These are phyloP conservation scores for Trinectes maculatus DNA, from an alignment of 2,113 vertebrate species.

Conservation along the genomic window DNA sequence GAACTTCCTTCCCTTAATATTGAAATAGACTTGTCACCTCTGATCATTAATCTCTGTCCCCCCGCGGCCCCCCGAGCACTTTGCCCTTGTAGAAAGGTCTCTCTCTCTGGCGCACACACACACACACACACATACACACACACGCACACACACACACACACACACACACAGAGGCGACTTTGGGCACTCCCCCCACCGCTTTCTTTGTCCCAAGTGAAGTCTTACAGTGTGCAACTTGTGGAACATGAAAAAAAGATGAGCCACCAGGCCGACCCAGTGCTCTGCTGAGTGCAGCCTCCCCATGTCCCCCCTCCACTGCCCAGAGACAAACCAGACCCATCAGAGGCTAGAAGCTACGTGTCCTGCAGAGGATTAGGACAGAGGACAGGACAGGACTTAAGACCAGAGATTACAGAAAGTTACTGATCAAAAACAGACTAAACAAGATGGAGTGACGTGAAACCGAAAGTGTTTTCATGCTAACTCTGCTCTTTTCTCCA, in stretches of 20 bases:
- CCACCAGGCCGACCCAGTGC: conserved; percentile 44
- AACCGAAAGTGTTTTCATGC: no score
- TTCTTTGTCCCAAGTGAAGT: conserved; percentile 18
- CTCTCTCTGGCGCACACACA: conserved; percentile 8
- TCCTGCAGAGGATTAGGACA: conserved; percentile 8
- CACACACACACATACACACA: not conserved
- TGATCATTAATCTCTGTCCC: conserved; percentile 73
- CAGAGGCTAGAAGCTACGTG: conserved; percentile 29
- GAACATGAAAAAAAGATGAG: conserved; percentile 70
- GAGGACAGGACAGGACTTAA: conserved; percentile 23
- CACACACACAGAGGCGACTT: not conserved
- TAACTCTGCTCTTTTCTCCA: no score
- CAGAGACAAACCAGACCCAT: conserved; percentile 40
- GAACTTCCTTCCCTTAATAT: conserved; percentile 48
- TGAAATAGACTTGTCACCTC: conserved; percentile 63
- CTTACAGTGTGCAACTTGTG: conserved; percentile 34
- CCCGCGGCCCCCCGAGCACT: conserved; percentile 39
- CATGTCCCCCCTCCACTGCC: conserved; percentile 10
- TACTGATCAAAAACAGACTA: no score
- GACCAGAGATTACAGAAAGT: conserved; percentile 15
- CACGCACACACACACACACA: not conserved
- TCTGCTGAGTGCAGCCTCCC: conserved; percentile 26
- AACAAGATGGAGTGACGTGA: no score
- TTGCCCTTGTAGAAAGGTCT: conserved; percentile 62
- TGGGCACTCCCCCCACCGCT: not conserved